phyloP scores from a whole-genome alignment of 2,113 vertebrate genomes.

The Hemichromis elongatus region DNA sequence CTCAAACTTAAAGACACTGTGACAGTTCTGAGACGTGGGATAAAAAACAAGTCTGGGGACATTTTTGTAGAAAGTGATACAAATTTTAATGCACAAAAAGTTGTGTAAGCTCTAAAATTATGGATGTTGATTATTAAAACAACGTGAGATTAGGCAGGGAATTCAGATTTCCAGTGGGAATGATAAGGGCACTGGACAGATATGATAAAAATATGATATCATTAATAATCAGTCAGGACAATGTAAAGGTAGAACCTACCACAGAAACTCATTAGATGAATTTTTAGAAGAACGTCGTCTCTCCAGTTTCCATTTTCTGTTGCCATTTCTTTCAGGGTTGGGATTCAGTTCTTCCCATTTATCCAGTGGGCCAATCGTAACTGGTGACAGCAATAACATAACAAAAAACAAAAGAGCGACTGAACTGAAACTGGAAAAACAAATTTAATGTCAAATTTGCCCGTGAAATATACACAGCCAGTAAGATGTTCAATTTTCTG shows the following conservation, averaged over 20 bases:
- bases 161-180: background rate
- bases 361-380: slow-evolving; percentile 83
- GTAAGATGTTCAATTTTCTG: background rate
- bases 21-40: background rate
- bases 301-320: slow-evolving; percentile 83
- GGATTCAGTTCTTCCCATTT: slow-evolving; percentile 94
- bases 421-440: background rate
- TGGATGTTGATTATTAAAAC: background rate
- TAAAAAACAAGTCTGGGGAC: background rate
- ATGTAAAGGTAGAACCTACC: slow-evolving; percentile 67
- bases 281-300: slow-evolving; percentile 86
- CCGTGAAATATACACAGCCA: background rate
- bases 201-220: background rate
- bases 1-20: background rate
- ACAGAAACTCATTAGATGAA: slow-evolving; percentile 89
- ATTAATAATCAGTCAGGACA: background rate
- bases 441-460: background rate
- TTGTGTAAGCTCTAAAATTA: background rate
- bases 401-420: background rate
- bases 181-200: background rate
- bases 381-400: slow-evolving; percentile 38
- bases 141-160: background rate
- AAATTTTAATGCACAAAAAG: background rate
- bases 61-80: background rate
- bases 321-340: slow-evolving; percentile 80